Evolutionary conservation across 2,113 vertebrate species (phyloP).

Genomic region (Nannobrachium achirus): DNA sequence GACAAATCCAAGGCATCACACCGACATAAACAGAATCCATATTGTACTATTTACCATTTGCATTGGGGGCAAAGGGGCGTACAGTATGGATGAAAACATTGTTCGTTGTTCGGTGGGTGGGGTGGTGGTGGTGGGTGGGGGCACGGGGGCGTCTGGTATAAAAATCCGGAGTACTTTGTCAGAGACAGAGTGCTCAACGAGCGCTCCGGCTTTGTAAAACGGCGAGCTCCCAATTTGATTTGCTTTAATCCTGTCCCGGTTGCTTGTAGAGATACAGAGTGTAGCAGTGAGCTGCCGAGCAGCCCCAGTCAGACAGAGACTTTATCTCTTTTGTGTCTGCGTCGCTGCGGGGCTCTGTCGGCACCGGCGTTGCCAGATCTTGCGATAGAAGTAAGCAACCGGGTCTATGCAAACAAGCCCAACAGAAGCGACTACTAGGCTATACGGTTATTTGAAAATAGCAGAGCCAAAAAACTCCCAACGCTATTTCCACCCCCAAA

Average conservation of each 20-base stretch:
- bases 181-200: background rate
- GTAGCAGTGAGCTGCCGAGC: background rate
- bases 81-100: too few species aligned
- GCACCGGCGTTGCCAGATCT: slow-evolving; percentile 7
- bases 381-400: background rate
- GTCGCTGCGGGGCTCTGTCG: slow-evolving; percentile 19
- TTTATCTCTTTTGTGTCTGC: slow-evolving; percentile 30
- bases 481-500: too few species aligned
- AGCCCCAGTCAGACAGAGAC: slow-evolving; percentile 1
- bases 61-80: background rate
- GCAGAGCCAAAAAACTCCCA: too few species aligned
- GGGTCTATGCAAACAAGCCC: too few species aligned
- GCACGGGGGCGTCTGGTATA: slow-evolving; percentile 15
- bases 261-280: slow-evolving; percentile 27
- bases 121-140: too few species aligned
- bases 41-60: background rate
- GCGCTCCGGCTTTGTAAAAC: slow-evolving; percentile 44
- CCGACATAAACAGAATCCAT: too few species aligned
- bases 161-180: slow-evolving; percentile 20
- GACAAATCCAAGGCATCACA: slow-evolving; percentile 9
- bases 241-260: slow-evolving; percentile 42
- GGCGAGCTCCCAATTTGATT: slow-evolving; percentile 38
- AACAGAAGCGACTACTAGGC: too few species aligned
- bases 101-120: too few species aligned
- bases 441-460: too few species aligned